These are phyloP conservation scores for Sebastes dallii DNA, from an alignment of 2,797 vertebrate species.

Conservation along the genomic window DNA sequence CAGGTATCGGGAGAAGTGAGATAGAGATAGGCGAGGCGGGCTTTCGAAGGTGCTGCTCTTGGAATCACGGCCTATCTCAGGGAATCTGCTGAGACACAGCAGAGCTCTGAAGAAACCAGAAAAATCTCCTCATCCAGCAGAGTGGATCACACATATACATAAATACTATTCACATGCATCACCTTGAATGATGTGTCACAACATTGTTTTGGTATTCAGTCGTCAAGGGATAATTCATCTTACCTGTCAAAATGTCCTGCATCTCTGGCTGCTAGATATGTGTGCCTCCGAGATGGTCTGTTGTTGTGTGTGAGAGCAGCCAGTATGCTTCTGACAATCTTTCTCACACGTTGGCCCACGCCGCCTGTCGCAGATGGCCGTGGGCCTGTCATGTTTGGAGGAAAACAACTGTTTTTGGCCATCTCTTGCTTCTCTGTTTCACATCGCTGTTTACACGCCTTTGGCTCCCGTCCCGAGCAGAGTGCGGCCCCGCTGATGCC, in stretches of 20 bases:
- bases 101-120: background rate
- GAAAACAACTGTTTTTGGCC: slow-evolving; percentile 73
- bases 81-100: slow-evolving; percentile 14
- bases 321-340: slow-evolving; percentile 61
- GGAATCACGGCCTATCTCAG: slow-evolving; percentile 15
- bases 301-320: slow-evolving; percentile 49
- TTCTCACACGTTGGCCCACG: slow-evolving; percentile 54
- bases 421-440: slow-evolving; percentile 55
- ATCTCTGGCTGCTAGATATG: slow-evolving; percentile 17
- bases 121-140: background rate
- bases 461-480: slow-evolving; percentile 59
- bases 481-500: slow-evolving; percentile 42
- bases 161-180: slow-evolving; percentile 4
- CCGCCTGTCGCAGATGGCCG: slow-evolving; percentile 64
- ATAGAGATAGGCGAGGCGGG: background rate
- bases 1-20: slow-evolving; percentile 45
- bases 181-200: slow-evolving; percentile 23
- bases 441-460: slow-evolving; percentile 63
- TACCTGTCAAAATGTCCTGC: slow-evolving; percentile 13
- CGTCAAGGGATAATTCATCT: slow-evolving; percentile 35
- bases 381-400: slow-evolving; percentile 62
- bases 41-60: slow-evolving; percentile 18
- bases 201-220: slow-evolving; percentile 17
- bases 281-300: slow-evolving; percentile 43
- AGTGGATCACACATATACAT: slow-evolving; percentile 9